Evolutionary conservation across 1,140 invertebrate genomes (phyloP).

Genomic region (Dufourea novaeangliae): DNA sequence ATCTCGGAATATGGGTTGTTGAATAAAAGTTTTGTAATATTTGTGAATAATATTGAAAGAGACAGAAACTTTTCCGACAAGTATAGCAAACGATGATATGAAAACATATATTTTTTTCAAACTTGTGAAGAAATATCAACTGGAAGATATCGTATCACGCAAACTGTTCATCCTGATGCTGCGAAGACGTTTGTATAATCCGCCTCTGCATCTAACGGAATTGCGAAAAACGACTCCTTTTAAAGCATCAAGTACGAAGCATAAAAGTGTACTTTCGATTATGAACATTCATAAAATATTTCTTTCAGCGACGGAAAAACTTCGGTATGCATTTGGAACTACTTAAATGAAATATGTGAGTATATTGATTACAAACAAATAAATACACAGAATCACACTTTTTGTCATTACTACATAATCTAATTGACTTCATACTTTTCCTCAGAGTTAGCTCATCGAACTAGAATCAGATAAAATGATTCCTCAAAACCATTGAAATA

Average conservation of each 20-base stretch:
- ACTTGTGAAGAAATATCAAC: not conserved
- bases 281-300: not conserved
- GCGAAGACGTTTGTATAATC: slow-evolving; percentile 7
- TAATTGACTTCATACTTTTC: too few species aligned
- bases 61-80: too few species aligned
- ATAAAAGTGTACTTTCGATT: slow-evolving; percentile 6
- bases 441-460: too few species aligned
- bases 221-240: not conserved
- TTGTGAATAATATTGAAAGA: not conserved
- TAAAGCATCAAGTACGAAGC: slow-evolving; percentile 15
- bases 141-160: not conserved
- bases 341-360: not conserved
- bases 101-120: not conserved
- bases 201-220: not conserved
- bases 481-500: too few species aligned
- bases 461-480: too few species aligned
- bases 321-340: not conserved
- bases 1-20: too few species aligned
- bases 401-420: too few species aligned
- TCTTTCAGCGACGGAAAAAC: not conserved
- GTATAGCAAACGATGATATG: not conserved
- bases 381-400: too few species aligned
- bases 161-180: not conserved
- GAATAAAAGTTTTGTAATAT: not conserved
- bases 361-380: too few species aligned